Conservation (phyloP, 2,797 vertebrate species). For the Adrianichthys oophorus region DNA sequence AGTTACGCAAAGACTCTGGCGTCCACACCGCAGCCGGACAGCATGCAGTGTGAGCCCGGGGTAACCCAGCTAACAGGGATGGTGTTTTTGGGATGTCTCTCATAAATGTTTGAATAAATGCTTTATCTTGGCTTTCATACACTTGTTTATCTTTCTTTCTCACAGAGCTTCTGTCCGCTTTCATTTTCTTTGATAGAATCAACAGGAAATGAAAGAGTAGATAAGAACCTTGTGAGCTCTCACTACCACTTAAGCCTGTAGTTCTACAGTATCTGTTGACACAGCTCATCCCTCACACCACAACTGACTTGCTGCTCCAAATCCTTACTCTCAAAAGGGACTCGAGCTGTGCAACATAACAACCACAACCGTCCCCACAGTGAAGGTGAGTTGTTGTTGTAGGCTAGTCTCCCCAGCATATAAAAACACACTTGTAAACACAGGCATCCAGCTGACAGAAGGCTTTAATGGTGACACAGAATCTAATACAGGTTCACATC, state of each 20-base stretch:
- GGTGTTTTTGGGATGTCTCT: background rate
- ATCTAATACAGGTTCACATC: slow-evolving; percentile 6
- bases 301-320: too few species aligned
- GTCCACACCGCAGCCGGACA: too few species aligned
- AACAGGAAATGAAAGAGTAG: slow-evolving; percentile 56
- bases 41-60: too few species aligned
- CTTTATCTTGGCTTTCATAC: background rate
- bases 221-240: slow-evolving; percentile 26
- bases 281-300: background rate
- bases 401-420: slow-evolving; percentile 2
- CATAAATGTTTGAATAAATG: background rate
- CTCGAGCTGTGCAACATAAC: too few species aligned
- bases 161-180: background rate
- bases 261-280: background rate
- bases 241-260: slow-evolving; percentile 2
- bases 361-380: too few species aligned
- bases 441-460: slow-evolving; percentile 14
- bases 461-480: slow-evolving; percentile 40
- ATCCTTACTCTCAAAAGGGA: too few species aligned
- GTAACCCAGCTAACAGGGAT: background rate
- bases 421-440: background rate
- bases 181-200: background rate
- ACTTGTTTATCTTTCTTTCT: background rate
- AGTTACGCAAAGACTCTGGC: too few species aligned
- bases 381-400: too few species aligned